Base-by-base conservation (phyloP, 2,113 vertebrate genomes). In the Rhynchomys soricoides region DNA sequence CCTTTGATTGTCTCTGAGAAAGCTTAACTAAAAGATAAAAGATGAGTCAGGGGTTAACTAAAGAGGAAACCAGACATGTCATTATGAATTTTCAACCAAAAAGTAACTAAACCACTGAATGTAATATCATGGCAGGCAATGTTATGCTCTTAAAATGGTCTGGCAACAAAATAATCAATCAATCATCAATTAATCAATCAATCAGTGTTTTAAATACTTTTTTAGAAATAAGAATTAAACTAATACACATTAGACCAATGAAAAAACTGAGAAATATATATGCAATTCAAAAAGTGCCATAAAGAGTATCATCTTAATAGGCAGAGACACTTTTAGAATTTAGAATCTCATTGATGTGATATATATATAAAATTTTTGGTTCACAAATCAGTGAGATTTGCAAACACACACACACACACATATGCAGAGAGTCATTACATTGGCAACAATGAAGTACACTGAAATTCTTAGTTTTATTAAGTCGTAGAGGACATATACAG, bases 161-260 rank as follows among this genome's bases (percentile, higher is more conserved):
- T 85, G 26, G 26, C 59, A 15, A 81, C 37, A 59, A 71, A 86
- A 64, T 85, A 87, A 88, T 52, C 91, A 89, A 88, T 78, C 68
- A 93, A 94, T 91, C 89, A 64, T 29, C 62, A n/a, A n/a, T n/a
- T n/a, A n/a, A 1, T 26, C 40, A 22, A 93, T 85, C 29, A 78
- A 94, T 86, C 66, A 74, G 1, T 96, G n/a, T 93, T 71, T 86
- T 43, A 66, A 88, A 78, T 0, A 17, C 43, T 90, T 93, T 94
- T 89, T 94, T 94, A n/a, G 48, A 97, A 94, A 48, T 29, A 86
- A 40, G 75, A 97, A 50, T 73, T 82, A 68, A 93, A 70, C 75
- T 95, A 96, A 96, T 97, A 95, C 97, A 91, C 40, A 97, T 94
- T 2, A 66, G 26, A 75, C 96, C 93, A 93, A 89, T 48, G 68